These are phyloP conservation scores for Sycophila sp. DNA, from an alignment of 1,140 invertebrate species.

Conservation along the genomic window DNA sequence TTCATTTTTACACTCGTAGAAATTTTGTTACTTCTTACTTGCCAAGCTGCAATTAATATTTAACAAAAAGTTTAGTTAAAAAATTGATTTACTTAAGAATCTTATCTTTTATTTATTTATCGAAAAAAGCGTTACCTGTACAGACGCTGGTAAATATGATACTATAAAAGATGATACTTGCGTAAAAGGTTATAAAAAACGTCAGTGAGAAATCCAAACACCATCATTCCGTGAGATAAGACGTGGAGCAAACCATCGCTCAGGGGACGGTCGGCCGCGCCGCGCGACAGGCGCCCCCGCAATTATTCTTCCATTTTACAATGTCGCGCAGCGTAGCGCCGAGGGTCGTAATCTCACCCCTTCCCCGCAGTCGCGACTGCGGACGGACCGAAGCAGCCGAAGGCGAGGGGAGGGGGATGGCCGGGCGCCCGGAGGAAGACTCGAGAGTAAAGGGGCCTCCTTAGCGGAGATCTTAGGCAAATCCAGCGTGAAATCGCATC, in stretches of 20 bases:
- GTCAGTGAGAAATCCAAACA: background rate
- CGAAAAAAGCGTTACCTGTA: background rate
- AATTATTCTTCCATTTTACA: constrained; percentile 40
- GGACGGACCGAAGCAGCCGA: background rate
- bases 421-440: background rate
- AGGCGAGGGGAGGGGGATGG: background rate
- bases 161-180: background rate
- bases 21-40: too few relatives aligned
- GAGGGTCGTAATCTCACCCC: background rate
- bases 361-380: background rate
- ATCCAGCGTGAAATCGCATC: constrained; percentile 68
- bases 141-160: background rate
- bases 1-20: too few relatives aligned
- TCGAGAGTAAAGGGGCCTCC: constrained; percentile 54
- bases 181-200: background rate
- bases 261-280: background rate
- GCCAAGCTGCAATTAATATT: too few relatives aligned
- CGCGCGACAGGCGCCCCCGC: background rate
- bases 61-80: too few relatives aligned
- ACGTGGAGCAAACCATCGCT: too few relatives aligned
- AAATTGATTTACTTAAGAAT: too few relatives aligned
- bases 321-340: constrained; percentile 1
- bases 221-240: background rate
- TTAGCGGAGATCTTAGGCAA: constrained; percentile 67
- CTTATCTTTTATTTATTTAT: too few relatives aligned